Percentiles rank a stretch among this genome's conserved stretches.
Conservation (phyloP, 2,888 invertebrate genomes). For the Eupithecia centaureata region DNA sequence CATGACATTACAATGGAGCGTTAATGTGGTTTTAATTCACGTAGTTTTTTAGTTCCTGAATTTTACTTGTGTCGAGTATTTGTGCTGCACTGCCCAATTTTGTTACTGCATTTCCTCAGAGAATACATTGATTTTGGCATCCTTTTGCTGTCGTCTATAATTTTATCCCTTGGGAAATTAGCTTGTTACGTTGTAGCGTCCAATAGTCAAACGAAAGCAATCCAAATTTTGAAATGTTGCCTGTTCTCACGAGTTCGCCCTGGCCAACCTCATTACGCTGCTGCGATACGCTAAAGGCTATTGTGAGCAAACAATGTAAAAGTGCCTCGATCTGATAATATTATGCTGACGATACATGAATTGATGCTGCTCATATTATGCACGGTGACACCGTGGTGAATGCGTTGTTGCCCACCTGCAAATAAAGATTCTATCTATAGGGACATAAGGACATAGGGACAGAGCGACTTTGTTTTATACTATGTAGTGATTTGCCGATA, state of each 20-base stretch:
- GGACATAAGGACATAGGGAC: too few species aligned
- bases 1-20: not conserved
- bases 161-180: not conserved
- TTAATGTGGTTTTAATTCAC: not conserved
- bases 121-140: not conserved
- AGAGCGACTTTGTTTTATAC: too few species aligned
- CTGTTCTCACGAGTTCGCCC: not conserved
- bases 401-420: too few species aligned
- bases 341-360: not conserved
- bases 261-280: not conserved
- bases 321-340: not conserved
- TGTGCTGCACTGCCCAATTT: not conserved
- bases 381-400: too few species aligned
- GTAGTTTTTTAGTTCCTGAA: not conserved
- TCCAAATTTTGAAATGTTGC: not conserved
- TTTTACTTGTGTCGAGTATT: not conserved
- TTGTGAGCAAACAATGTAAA: not conserved
- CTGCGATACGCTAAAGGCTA: not conserved
- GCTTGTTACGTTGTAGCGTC: not conserved
- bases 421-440: too few species aligned
- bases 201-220: not conserved
- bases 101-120: not conserved
- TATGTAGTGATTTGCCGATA: too few species aligned
- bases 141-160: not conserved
- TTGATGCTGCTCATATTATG: too few species aligned